These are phyloP conservation scores for Saguinus midas DNA, from an alignment of 2,113 vertebrate species.

Conservation along the genomic window DNA sequence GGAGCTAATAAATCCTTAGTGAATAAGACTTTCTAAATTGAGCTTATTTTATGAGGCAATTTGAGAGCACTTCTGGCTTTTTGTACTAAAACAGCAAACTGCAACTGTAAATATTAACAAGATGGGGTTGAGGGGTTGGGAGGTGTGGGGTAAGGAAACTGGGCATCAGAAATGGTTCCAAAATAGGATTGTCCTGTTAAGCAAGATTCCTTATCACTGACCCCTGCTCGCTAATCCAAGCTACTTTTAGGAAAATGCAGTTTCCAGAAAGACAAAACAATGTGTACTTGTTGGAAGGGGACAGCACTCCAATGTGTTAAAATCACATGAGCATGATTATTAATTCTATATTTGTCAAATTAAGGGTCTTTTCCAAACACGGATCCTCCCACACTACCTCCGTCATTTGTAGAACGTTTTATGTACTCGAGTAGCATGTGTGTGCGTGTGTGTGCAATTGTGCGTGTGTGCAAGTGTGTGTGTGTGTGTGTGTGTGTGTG, in stretches of 20 bases:
- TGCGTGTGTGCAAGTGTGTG: neutral
- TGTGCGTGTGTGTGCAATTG: fast-evolving
- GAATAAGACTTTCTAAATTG: slow-evolving; percentile 66
- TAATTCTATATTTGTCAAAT: neutral
- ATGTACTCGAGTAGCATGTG: fast-evolving
- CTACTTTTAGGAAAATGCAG: neutral
- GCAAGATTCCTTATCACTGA: neutral
- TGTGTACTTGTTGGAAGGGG: neutral
- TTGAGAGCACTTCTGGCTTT: slow-evolving; percentile 48
- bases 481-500: fast-evolving
- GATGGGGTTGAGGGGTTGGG: neutral
- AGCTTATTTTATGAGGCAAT: slow-evolving; percentile 67
- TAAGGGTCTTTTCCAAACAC: neutral
- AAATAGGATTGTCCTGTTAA: neutral
- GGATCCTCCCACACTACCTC: neutral
- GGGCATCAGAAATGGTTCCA: neutral
- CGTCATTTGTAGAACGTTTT: too few relatives aligned
- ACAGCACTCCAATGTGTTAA: neutral
- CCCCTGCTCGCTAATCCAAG: neutral
- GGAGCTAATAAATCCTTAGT: slow-evolving; percentile 66
- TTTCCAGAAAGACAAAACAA: neutral
- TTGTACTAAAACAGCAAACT: slow-evolving; percentile 49
- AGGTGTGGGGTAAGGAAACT: neutral
- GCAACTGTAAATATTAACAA: slow-evolving; percentile 66
- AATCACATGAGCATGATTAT: neutral